Conservation (phyloP, 2,888 invertebrate genomes). For the Synergus gifuensis region DNA sequence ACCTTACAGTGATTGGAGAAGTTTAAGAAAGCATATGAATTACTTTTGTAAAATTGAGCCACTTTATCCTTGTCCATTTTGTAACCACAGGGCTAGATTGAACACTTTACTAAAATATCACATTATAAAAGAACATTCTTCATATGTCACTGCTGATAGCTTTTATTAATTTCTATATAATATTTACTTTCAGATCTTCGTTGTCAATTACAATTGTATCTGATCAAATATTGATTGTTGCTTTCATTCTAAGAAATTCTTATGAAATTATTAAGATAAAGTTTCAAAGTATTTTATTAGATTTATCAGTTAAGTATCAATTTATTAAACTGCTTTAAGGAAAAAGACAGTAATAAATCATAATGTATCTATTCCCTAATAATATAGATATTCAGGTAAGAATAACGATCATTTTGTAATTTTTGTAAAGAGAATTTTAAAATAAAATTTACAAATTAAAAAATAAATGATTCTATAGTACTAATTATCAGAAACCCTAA, state of each 20-base stretch:
- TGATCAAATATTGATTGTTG: background rate
- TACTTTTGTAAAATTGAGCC: conserved; percentile 69
- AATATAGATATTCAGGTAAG: background rate
- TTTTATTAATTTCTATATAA: background rate
- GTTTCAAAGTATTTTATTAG: background rate
- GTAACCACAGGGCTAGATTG: conserved; percentile 62
- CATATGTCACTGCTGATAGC: conserved; percentile 14
- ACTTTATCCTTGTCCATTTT: conserved; percentile 64
- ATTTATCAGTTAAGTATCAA: background rate
- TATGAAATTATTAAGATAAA: background rate
- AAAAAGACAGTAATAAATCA: background rate
- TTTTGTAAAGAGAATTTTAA: background rate
- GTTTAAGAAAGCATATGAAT: conserved; percentile 68
- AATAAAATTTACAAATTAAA: background rate
- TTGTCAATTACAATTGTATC: background rate
- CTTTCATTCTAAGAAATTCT: background rate
- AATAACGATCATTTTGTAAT: background rate
- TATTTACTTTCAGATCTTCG: background rate
- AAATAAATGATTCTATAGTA: background rate
- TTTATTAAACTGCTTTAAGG: background rate
- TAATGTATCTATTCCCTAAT: background rate
- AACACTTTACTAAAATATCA: conserved; percentile 62
- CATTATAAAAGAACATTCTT: conserved; percentile 62
- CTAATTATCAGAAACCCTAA: background rate
- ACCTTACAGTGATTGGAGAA: conserved; percentile 68